phyloP scores from a whole-genome alignment of 2,888 invertebrate species.

The Agonum fuliginosum region DNA sequence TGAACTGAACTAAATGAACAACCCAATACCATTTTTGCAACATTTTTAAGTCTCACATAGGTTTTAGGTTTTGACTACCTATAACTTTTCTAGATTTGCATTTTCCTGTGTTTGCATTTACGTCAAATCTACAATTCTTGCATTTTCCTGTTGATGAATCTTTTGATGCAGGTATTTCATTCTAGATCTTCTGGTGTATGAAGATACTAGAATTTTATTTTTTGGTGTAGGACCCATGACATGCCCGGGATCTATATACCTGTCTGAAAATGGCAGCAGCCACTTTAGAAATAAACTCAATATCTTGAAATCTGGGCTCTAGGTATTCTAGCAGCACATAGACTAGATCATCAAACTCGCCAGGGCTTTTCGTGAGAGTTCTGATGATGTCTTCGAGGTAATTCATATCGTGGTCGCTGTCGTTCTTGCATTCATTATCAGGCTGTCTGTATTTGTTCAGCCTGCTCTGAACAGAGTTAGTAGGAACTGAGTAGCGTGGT shows the following conservation, averaged over 20 bases:
- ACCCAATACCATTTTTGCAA: too few species aligned
- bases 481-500: constrained; percentile 14
- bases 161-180: too few species aligned
- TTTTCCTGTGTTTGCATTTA: too few species aligned
- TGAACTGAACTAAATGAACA: too few species aligned
- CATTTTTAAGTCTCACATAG: too few species aligned
- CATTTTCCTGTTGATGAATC: too few species aligned
- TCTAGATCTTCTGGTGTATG: too few species aligned
- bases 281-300: constrained; percentile 77
- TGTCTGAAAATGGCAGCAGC: constrained; percentile 82
- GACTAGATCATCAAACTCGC: constrained; percentile 83
- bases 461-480: constrained; percentile 66
- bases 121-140: too few species aligned
- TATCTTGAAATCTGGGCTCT: constrained; percentile 79
- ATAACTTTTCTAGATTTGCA: too few species aligned
- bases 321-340: constrained; percentile 82
- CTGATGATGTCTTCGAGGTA: constrained; percentile 83
- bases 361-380: constrained; percentile 86
- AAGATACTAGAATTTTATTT: too few species aligned
- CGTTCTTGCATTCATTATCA: constrained; percentile 58
- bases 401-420: constrained; percentile 71
- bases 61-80: too few species aligned
- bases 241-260: constrained; percentile 73
- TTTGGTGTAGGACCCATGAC: too few species aligned
- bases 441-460: constrained; percentile 64